Evolutionary conservation across 53 echinoderm and acorn worm species (phyloP).

Genomic region (Luidia sarsii): DNA sequence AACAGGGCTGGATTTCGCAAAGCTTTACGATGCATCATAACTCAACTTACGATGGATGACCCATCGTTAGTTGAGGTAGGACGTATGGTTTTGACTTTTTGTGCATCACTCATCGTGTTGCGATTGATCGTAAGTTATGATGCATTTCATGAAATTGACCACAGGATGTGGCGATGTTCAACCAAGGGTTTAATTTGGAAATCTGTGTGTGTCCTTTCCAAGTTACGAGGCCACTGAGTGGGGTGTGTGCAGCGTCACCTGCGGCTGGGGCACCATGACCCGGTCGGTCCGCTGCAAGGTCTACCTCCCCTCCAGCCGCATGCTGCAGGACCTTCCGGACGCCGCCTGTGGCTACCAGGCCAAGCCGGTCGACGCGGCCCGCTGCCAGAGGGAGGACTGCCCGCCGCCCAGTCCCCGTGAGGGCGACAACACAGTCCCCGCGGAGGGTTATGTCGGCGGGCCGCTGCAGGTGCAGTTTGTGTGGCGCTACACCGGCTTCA

Average conservation of each 20-base stretch:
- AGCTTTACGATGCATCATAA: no score
- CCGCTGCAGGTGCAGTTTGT: conserved; percentile 43
- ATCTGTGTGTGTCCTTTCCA: not conserved
- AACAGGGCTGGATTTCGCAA: no score
- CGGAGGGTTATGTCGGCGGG: conserved; percentile 36
- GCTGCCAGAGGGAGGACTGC: conserved; percentile 45
- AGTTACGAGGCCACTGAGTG: conserved; percentile 72
- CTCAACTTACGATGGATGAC: no score
- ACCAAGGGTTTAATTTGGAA: no score
- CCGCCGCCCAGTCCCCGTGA: conserved; percentile 11
- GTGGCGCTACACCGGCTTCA: conserved; percentile 77
- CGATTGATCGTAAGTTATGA: no score
- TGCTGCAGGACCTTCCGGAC: conserved; percentile 51
- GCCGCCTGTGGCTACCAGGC: conserved; percentile 38
- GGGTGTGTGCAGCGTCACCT: conserved; percentile 78
- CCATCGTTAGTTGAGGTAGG: no score
- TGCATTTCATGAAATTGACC: no score
- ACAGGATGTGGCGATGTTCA: no score
- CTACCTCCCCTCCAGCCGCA: conserved; percentile 55
- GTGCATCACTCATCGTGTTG: no score
- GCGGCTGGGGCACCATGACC: conserved; percentile 63
- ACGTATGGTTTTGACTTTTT: no score
- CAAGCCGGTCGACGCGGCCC: conserved; percentile 48
- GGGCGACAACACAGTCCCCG: conserved; percentile 29
- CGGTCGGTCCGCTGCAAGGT: conserved; percentile 77